Percentiles rank a stretch among this genome's conserved stretches.
Conservation (phyloP, 2,113 vertebrate species). For the Orthonyx spaldingii region DNA sequence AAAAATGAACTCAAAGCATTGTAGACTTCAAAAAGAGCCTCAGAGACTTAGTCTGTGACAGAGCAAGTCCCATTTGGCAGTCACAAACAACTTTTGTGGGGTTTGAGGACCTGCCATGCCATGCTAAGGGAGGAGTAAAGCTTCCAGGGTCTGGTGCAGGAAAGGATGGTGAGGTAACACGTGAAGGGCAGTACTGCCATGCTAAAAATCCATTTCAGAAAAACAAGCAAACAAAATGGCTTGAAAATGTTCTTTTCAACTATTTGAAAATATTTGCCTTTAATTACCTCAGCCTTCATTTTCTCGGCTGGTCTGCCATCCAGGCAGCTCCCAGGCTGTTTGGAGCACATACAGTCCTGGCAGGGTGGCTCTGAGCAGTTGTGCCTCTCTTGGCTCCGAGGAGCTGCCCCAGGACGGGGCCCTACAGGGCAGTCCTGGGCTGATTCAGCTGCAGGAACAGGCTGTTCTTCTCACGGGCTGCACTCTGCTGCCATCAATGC, state of each 20-base stretch:
- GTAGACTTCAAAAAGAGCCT: neutral
- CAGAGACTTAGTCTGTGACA: neutral
- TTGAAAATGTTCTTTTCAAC: neutral
- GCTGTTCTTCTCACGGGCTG: neutral
- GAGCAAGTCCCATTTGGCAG: neutral
- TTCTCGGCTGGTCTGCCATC: neutral
- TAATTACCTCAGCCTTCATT: neutral
- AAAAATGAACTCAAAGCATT: neutral
- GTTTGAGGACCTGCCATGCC: neutral
- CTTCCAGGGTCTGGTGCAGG: neutral
- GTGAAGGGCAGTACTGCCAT: neutral
- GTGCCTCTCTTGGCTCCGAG: neutral
- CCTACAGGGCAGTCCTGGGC: neutral
- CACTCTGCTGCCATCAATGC: neutral
- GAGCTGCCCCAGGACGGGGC: rapidly evolving
- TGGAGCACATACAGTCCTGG: rapidly evolving
- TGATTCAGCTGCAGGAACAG: neutral
- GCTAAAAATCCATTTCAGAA: neutral
- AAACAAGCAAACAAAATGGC: neutral
- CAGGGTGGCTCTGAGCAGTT: neutral
- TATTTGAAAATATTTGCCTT: neutral
- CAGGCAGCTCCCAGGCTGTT: neutral
- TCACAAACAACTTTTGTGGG: neutral
- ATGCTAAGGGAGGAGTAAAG: neutral
- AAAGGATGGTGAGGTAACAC: neutral